These are phyloP conservation scores for Trematomus loennbergii DNA, from an alignment of 2,113 vertebrate species.

Conservation along the genomic window DNA sequence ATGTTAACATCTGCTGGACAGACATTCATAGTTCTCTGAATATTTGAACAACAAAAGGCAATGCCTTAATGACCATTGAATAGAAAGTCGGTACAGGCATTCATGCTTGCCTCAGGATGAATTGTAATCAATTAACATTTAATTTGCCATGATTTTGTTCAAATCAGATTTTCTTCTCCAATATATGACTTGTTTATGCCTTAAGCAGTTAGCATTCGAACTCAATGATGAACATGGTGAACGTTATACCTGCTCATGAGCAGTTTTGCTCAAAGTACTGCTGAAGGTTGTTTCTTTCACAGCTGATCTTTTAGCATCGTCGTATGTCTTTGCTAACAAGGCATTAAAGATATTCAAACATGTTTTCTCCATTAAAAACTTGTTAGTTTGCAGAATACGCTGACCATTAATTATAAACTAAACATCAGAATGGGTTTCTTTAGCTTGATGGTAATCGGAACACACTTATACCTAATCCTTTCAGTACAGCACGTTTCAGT, in stretches of 20 bases:
- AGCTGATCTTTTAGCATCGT: neutral
- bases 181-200: neutral
- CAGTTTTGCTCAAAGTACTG: neutral
- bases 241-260: neutral
- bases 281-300: neutral
- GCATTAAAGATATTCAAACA: neutral
- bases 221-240: neutral
- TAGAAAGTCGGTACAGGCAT: neutral
- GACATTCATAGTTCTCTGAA: neutral
- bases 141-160: neutral
- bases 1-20: neutral
- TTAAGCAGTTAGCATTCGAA: too few relatives aligned
- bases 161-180: neutral
- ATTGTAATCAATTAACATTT: neutral
- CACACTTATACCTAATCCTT: neutral
- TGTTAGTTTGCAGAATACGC: slow-evolving; percentile 1
- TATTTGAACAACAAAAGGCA: too few relatives aligned
- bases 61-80: too few relatives aligned
- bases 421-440: neutral
- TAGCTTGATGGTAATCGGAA: neutral
- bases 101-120: neutral
- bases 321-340: neutral
- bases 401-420: neutral
- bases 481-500: neutral
- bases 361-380: slow-evolving; percentile 1